Evolutionary conservation across 2,113 vertebrate species (phyloP).

Genomic region (Diadophis punctatus): DNA sequence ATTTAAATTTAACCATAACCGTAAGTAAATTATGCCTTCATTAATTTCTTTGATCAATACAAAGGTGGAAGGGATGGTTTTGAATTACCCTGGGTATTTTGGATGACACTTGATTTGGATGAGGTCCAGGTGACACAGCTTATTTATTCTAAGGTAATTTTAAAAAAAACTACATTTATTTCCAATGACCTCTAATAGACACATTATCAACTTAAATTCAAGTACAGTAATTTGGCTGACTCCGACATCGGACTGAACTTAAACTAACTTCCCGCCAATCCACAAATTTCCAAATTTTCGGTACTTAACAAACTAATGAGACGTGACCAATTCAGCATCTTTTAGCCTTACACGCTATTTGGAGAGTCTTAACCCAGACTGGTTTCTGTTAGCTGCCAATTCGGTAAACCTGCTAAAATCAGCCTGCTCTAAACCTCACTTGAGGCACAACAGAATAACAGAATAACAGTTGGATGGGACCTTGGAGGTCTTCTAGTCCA

Average conservation of each 20-base stretch:
- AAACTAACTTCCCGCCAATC: constrained; percentile 32
- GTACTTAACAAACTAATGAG: constrained; percentile 34
- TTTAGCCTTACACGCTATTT: constrained; percentile 48
- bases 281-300: constrained; percentile 27
- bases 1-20: background rate
- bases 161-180: background rate
- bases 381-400: constrained; percentile 26
- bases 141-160: background rate
- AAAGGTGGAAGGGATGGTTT: background rate
- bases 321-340: constrained; percentile 37
- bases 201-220: background rate
- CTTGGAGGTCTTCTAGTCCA: too few relatives aligned
- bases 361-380: constrained; percentile 46
- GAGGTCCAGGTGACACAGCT: background rate
- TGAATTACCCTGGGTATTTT: background rate
- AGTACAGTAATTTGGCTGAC: background rate
- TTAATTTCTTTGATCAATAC: background rate
- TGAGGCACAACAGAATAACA: background rate
- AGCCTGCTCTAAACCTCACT: constrained; percentile 23
- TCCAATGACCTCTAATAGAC: background rate
- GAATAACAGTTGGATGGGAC: too few relatives aligned
- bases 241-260: constrained; percentile 7
- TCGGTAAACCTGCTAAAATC: constrained; percentile 50
- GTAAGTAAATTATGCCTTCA: background rate
- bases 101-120: background rate